Evolutionary conservation across 1,140 invertebrate genomes (phyloP).

Genomic region (Polypedilum vanderplanki): DNA sequence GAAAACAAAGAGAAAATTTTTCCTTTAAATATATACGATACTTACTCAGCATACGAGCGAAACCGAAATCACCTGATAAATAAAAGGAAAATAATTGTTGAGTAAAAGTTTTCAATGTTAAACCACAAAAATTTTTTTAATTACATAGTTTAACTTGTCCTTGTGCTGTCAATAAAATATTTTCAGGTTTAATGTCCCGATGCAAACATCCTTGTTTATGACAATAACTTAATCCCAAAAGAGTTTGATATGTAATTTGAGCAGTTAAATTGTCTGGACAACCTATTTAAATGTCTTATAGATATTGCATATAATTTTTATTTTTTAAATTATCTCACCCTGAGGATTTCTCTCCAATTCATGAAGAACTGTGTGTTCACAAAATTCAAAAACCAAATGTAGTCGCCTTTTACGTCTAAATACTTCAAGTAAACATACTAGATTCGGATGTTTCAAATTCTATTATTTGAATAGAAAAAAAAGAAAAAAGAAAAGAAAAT

Average conservation of each 20-base stretch:
- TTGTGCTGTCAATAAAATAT: constrained; percentile 90
- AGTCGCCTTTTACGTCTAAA: constrained; percentile 93
- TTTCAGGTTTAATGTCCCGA: constrained; percentile 97
- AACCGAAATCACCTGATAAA: constrained; percentile 89
- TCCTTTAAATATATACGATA: no score
- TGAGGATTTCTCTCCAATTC: constrained; percentile 87
- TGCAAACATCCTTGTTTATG: constrained; percentile 95
- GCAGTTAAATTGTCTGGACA: constrained; percentile 82
- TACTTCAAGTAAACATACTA: constrained; percentile 96
- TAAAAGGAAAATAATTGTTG: neutral
- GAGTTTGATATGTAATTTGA: constrained; percentile 90
- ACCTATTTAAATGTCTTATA: constrained; percentile 45
- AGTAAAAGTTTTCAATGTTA: neutral
- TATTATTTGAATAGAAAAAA: constrained; percentile 45
- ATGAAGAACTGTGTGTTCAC: constrained; percentile 93
- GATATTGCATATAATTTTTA: neutral
- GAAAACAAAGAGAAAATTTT: no score
- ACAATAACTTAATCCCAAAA: constrained; percentile 92
- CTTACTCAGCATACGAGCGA: constrained; percentile 77
- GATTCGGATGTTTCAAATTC: constrained; percentile 97
- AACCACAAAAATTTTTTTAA: no score
- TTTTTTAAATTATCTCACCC: constrained; percentile 31
- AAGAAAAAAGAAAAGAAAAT: neutral
- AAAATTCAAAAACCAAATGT: constrained; percentile 98
- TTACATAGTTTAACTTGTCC: constrained; percentile 86